A percentile compares a stretch with the other conserved stretches of the same genome.
phyloP scores from a whole-genome alignment of 2,113 vertebrate genomes.

The Tautogolabrus adspersus region DNA sequence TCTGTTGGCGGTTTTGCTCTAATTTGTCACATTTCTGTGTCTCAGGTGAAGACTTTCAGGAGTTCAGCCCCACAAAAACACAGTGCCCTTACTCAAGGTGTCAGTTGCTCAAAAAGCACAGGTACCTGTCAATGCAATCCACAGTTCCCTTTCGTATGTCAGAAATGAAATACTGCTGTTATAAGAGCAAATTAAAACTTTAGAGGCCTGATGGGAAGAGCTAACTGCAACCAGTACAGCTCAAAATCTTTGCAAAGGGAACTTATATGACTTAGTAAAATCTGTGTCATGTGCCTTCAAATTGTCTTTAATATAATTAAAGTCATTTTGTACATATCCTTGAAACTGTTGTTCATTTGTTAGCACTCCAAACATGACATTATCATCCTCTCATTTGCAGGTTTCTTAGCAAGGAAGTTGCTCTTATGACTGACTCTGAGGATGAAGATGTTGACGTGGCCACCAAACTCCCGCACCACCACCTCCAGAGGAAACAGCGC shows the following conservation, averaged over 20 bases:
- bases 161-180: background rate
- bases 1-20: background rate
- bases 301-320: too few species aligned
- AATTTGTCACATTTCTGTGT: background rate
- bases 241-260: too few species aligned
- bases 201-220: too few species aligned
- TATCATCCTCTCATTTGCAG: slow-evolving; percentile 31
- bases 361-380: too few species aligned
- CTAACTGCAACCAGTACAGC: too few species aligned
- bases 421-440: slow-evolving; percentile 37
- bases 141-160: background rate
- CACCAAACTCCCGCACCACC: background rate
- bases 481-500: slow-evolving; percentile 60
- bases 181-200: background rate
- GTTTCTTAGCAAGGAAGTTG: background rate
- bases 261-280: too few species aligned
- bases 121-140: slow-evolving; percentile 34
- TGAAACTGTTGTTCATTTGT: too few species aligned
- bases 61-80: slow-evolving; percentile 90
- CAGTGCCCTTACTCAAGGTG: slow-evolving; percentile 80
- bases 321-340: too few species aligned
- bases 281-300: too few species aligned
- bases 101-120: slow-evolving; percentile 48
- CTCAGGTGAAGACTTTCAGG: slow-evolving; percentile 91
- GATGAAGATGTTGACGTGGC: slow-evolving; percentile 15